These are phyloP conservation scores for Catostomus latipinnis DNA, from an alignment of 2,797 vertebrate species.

Conservation along the genomic window DNA sequence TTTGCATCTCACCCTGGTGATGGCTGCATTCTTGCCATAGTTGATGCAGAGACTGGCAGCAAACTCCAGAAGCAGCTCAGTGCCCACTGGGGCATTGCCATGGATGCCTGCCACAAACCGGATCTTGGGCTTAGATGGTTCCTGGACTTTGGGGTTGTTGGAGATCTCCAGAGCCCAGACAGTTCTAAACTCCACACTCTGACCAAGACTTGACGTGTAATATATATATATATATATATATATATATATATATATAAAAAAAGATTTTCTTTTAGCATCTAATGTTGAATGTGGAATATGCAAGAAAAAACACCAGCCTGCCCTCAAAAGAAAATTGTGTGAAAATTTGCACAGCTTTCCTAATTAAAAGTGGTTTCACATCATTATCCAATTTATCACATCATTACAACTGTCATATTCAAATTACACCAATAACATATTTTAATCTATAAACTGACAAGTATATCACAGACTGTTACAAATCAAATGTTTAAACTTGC, in stretches of 20 bases:
- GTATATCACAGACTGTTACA: no score
- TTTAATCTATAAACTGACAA: no score
- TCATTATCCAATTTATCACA: no score
- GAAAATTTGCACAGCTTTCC: no score
- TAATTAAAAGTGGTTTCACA: no score
- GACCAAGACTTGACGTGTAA: conserved; percentile 83
- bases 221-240: no score
- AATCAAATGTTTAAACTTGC: no score
- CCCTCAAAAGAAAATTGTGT: no score
- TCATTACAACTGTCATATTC: no score
- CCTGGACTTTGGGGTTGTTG: conserved; percentile 86
- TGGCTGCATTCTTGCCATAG: conserved; percentile 90
- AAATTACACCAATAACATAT: no score
- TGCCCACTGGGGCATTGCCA: conserved; percentile 93
- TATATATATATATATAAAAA: background rate
- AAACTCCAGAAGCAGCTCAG: conserved; percentile 92
- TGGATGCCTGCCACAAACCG: conserved; percentile 94
- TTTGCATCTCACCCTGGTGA: conserved; percentile 85
- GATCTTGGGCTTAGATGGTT: conserved; percentile 92
- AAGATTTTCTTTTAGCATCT: background rate
- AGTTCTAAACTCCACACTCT: conserved; percentile 88
- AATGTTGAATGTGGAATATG: background rate
- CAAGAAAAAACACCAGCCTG: background rate
- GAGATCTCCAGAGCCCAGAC: conserved; percentile 97
- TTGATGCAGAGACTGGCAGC: conserved; percentile 93